Conservation (phyloP, 2,888 invertebrate genomes). For the Plebejus argus region DNA sequence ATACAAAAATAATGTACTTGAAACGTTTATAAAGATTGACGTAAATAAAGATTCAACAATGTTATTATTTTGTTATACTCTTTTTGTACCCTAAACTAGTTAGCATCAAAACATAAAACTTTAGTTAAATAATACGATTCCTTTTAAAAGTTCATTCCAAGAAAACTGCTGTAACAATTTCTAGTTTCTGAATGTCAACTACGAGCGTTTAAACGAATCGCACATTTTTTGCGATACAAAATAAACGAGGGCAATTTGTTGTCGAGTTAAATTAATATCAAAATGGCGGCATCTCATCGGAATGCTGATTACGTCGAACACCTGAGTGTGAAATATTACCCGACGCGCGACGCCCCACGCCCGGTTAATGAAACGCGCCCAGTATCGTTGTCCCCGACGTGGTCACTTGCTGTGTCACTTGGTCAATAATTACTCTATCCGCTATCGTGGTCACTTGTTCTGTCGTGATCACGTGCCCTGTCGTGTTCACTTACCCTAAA, state of each 20-base stretch:
- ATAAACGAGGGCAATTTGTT: constrained; percentile 32
- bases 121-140: too few relatives aligned
- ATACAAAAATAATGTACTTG: too few relatives aligned
- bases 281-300: constrained; percentile 38
- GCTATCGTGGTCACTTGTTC: background rate
- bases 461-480: background rate
- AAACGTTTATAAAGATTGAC: too few relatives aligned
- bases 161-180: background rate
- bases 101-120: too few relatives aligned
- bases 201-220: background rate
- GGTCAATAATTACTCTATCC: background rate
- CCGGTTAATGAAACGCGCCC: constrained; percentile 18
- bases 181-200: background rate
- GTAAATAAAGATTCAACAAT: too few relatives aligned
- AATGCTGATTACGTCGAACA: constrained; percentile 37
- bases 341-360: background rate
- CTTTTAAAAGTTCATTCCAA: background rate
- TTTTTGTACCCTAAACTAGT: too few relatives aligned
- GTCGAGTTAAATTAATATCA: constrained; percentile 34
- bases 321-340: constrained; percentile 36
- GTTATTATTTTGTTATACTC: too few relatives aligned
- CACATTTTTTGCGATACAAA: constrained; percentile 29
- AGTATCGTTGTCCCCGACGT: background rate
- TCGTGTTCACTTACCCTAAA: background rate
- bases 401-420: background rate